Percentiles rank a stretch among this genome's conserved stretches.
phyloP scores from a whole-genome alignment of 1,140 invertebrate species.

The Orussus abietinus region DNA sequence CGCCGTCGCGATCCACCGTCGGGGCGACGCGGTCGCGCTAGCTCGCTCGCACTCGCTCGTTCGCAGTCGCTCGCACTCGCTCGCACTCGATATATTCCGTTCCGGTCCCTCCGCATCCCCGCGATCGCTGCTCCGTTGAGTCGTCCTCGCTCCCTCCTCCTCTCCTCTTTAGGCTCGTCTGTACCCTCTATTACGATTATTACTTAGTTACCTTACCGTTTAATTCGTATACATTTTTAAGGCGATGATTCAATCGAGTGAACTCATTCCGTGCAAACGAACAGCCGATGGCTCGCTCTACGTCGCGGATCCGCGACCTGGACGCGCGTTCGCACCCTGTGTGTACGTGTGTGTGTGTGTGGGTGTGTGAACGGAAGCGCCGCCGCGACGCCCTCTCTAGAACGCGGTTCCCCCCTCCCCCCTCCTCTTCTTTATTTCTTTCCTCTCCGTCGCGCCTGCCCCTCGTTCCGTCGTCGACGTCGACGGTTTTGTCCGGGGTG shows the following conservation, averaged over 20 bases:
- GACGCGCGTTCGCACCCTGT: constrained; percentile 1
- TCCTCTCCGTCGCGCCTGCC: too few relatives aligned
- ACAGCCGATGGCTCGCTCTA: constrained; percentile 48
- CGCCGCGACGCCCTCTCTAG: neutral
- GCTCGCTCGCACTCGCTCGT: constrained; percentile 5
- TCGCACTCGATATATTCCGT: constrained; percentile 13
- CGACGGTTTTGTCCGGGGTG: neutral
- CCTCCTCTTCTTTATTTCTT: too few relatives aligned
- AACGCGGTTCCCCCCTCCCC: too few relatives aligned
- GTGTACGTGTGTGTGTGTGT: constrained; percentile 1
- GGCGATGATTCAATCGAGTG: constrained; percentile 57
- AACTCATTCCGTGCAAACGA: constrained; percentile 52
- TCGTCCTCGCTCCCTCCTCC: constrained; percentile 31
- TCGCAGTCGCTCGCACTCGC: constrained; percentile 10
- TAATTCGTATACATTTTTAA: constrained; percentile 58
- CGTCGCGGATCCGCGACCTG: constrained; percentile 15
- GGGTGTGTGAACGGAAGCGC: neutral
- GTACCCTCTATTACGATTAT: constrained; percentile 53
- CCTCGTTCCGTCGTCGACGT: constrained; percentile 1
- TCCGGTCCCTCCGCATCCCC: constrained; percentile 35
- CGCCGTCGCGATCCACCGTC: constrained; percentile 24
- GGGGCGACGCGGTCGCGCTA: constrained; percentile 10
- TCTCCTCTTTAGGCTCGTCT: constrained; percentile 27
- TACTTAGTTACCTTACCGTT: constrained; percentile 54
- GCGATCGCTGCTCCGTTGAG: constrained; percentile 28